These are phyloP conservation scores for Andricus curvator DNA, from an alignment of 2,888 invertebrate species.

Conservation along the genomic window DNA sequence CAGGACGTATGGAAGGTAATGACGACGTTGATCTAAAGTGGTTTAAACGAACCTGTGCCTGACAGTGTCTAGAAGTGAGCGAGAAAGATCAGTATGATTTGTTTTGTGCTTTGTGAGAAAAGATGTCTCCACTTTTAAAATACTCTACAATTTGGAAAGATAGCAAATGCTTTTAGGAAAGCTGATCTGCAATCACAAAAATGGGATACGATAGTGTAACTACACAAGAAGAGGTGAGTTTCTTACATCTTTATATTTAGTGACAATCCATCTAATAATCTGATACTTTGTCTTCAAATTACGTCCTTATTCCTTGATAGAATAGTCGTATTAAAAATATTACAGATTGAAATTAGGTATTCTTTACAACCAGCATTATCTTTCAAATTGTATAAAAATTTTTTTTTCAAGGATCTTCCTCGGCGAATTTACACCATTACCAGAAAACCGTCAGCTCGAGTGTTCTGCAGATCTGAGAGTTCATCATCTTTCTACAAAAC, in stretches of 20 bases:
- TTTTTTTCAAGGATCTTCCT: conserved; percentile 20
- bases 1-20: conserved; percentile 49
- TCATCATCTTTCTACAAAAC: conserved; percentile 17
- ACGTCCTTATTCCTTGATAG: too few species aligned
- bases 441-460: background rate
- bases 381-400: background rate
- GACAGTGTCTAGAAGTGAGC: conserved; percentile 48
- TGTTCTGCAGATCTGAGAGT: conserved; percentile 25
- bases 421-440: conserved; percentile 10
- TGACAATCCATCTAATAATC: too few species aligned
- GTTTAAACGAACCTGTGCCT: conserved; percentile 54
- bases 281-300: too few species aligned
- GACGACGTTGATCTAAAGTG: conserved; percentile 54
- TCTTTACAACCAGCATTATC: background rate
- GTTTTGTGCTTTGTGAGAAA: conserved; percentile 46
- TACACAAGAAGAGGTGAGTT: conserved; percentile 35
- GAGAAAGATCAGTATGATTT: conserved; percentile 45
- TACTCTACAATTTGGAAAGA: background rate
- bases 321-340: background rate
- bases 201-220: conserved; percentile 32
- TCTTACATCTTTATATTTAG: background rate
- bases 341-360: background rate
- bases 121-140: background rate
- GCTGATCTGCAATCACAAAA: background rate
- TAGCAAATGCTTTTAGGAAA: background rate